phyloP scores from a whole-genome alignment of 2,797 vertebrate species.

The Lagocephalus sceleratus region DNA sequence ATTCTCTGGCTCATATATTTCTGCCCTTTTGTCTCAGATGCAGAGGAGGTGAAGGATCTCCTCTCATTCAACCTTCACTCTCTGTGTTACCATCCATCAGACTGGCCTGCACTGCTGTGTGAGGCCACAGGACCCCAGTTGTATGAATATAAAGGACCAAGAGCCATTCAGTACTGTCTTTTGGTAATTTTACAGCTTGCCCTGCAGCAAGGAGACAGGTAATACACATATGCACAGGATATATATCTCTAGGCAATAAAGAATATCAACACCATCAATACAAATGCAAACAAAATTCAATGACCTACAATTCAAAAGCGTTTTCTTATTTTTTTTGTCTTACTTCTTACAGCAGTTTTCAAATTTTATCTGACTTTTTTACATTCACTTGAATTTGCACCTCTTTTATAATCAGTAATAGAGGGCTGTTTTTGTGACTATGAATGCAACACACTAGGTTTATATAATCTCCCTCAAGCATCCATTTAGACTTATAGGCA shows the following conservation, averaged over 20 bases:
- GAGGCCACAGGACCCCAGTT: conserved; percentile 69
- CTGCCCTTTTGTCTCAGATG: conserved; percentile 59
- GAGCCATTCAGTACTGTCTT: conserved; percentile 81
- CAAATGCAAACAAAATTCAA: no score
- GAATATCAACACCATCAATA: background rate
- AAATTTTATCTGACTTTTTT: no score
- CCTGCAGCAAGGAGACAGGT: conserved; percentile 85
- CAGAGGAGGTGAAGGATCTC: conserved; percentile 76
- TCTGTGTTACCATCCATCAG: conserved; percentile 76
- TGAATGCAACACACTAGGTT: no score
- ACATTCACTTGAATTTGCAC: no score
- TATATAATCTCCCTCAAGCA: no score
- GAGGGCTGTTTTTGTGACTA: no score
- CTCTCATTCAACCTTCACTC: conserved; percentile 78
- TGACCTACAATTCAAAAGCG: no score
- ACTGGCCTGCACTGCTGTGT: conserved; percentile 80
- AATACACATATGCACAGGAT: conserved; percentile 1
- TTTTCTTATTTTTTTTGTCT: no score
- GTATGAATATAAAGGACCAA: conserved; percentile 69
- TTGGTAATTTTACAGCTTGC: conserved; percentile 82
- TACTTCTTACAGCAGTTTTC: no score
- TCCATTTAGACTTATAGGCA: no score
- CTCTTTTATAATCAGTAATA: no score
- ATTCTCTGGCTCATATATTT: background rate
- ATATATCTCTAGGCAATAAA: no score